Conservation (phyloP, 2,797 vertebrate genomes). For the Amniataba percoides region DNA sequence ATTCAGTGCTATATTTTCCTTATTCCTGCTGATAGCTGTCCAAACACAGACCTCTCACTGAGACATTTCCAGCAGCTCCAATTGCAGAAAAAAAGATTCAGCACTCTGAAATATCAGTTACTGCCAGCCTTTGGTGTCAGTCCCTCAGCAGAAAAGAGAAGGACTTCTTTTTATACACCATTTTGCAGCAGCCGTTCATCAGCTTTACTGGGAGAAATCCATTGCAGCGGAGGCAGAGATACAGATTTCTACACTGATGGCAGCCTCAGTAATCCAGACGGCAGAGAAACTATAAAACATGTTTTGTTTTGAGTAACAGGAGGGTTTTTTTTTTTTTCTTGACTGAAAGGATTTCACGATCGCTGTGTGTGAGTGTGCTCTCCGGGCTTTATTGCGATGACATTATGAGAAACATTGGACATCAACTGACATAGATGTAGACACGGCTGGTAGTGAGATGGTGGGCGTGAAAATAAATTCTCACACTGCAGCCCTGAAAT, state of each 20-base stretch:
- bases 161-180: slow-evolving; percentile 8
- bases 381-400: slow-evolving; percentile 18
- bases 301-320: slow-evolving; percentile 34
- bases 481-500: slow-evolving; percentile 20
- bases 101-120: slow-evolving; percentile 35
- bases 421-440: slow-evolving; percentile 28
- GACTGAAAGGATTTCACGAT: slow-evolving; percentile 5
- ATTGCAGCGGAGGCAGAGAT: slow-evolving; percentile 28
- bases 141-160: background rate
- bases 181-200: slow-evolving; percentile 41
- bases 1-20: slow-evolving; percentile 20
- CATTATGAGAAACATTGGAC: slow-evolving; percentile 41
- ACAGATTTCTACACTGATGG: slow-evolving; percentile 36
- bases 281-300: slow-evolving; percentile 39
- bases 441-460: slow-evolving; percentile 3
- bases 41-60: slow-evolving; percentile 41
- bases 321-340: background rate
- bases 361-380: background rate
- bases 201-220: slow-evolving; percentile 43
- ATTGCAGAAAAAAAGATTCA: slow-evolving; percentile 21
- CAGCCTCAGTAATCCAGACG: slow-evolving; percentile 36
- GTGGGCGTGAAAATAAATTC: slow-evolving; percentile 18
- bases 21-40: slow-evolving; percentile 30
- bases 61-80: slow-evolving; percentile 37
- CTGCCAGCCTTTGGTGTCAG: slow-evolving; percentile 22